A percentile compares a stretch with the other conserved stretches of the same genome.
Evolutionary conservation across 2,888 invertebrate genomes (phyloP).

Genomic region (Campoplex nolae): DNA sequence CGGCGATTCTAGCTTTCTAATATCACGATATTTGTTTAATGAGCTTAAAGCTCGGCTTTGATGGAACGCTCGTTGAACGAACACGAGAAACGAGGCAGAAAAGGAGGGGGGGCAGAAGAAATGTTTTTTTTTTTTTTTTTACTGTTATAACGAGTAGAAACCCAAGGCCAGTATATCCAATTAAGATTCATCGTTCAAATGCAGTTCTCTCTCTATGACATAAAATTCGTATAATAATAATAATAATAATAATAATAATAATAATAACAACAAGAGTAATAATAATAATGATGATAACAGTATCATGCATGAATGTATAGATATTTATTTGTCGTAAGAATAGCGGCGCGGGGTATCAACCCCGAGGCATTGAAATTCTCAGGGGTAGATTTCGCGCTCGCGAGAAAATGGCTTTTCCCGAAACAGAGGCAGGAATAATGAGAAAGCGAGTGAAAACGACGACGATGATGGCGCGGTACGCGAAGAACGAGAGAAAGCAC

Average conservation of each 20-base stretch:
- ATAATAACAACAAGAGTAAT: background rate
- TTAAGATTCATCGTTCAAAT: conserved; percentile 64
- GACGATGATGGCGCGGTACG: conserved; percentile 52
- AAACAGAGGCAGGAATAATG: conserved; percentile 41
- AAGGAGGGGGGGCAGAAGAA: conserved; percentile 6
- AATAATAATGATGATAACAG: background rate
- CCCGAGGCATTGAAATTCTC: conserved; percentile 64
- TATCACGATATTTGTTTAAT: conserved; percentile 50
- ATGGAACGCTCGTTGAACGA: conserved; percentile 34
- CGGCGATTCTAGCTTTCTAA: conserved; percentile 31
- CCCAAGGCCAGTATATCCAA: conserved; percentile 64
- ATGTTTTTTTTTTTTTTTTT: background rate
- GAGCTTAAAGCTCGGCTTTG: conserved; percentile 45
- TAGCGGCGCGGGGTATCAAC: conserved; percentile 35
- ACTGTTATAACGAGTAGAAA: conserved; percentile 52
- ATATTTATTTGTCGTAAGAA: conserved; percentile 9
- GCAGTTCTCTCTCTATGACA: conserved; percentile 48
- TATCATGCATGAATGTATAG: background rate
- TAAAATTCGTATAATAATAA: conserved; percentile 51
- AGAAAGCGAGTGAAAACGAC: conserved; percentile 38
- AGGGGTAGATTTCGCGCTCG: conserved; percentile 52
- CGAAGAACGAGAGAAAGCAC: conserved; percentile 63
- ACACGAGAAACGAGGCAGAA: conserved; percentile 28
- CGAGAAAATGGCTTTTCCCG: conserved; percentile 57
- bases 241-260: background rate